Conservation (phyloP, 1,140 invertebrate genomes). For the Drosophila auraria region DNA sequence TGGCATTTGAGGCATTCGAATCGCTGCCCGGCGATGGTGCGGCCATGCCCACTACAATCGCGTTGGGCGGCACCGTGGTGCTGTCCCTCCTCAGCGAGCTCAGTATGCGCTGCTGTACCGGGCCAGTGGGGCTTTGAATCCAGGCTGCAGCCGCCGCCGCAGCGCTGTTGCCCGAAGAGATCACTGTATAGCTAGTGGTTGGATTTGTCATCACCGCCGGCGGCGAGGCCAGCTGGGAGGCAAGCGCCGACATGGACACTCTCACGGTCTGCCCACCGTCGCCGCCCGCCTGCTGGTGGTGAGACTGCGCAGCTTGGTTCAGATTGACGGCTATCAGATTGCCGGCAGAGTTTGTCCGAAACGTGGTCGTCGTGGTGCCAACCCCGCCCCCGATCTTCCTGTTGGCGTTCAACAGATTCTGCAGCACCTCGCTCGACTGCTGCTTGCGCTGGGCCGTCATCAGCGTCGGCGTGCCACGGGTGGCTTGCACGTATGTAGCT, state of each 20-base stretch:
- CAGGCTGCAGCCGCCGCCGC: constrained; percentile 61
- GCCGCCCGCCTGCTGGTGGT: constrained; percentile 48
- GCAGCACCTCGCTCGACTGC: constrained; percentile 77
- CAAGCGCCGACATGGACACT: constrained; percentile 84
- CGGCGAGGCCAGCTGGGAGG: constrained; percentile 83
- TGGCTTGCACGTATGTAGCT: constrained; percentile 72
- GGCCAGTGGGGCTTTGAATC: constrained; percentile 74
- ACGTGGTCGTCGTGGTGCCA: constrained; percentile 62
- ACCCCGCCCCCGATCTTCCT: constrained; percentile 77
- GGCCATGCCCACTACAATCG: constrained; percentile 79
- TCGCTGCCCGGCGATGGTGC: constrained; percentile 84
- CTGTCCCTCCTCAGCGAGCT: constrained; percentile 76
- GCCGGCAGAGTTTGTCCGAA: constrained; percentile 84
- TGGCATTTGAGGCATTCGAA: constrained; percentile 83
- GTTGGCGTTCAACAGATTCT: constrained; percentile 76
- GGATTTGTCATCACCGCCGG: constrained; percentile 84
- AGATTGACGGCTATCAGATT: constrained; percentile 86
- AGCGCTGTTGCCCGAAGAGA: constrained; percentile 53
- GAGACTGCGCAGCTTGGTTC: constrained; percentile 57
- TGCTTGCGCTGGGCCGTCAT: constrained; percentile 68
- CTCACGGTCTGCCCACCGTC: constrained; percentile 72
- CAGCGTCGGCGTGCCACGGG: constrained; percentile 63
- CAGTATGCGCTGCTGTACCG: constrained; percentile 72
- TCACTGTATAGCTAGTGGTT: constrained; percentile 75
- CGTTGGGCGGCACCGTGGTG: constrained; percentile 74